phyloP scores from a whole-genome alignment of 2,888 invertebrate genomes.

The Conchocele bisecta region DNA sequence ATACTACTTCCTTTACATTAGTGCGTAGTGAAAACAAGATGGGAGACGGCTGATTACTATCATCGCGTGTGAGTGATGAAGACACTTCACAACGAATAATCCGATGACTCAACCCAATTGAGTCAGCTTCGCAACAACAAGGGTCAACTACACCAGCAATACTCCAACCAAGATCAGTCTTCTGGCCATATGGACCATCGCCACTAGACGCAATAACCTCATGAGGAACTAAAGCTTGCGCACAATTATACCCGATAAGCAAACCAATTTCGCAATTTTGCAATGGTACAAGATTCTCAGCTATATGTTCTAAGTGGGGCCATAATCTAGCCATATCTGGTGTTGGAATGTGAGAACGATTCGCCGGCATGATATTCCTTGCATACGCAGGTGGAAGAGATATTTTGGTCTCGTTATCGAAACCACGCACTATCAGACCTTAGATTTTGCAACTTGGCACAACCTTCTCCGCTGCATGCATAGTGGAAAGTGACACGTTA shows the following conservation, averaged over 20 bases:
- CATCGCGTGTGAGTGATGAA: not conserved
- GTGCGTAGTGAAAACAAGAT: too few relatives aligned
- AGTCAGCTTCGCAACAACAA: not conserved
- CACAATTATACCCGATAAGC: conserved; percentile 58
- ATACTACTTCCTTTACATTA: not conserved
- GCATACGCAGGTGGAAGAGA: conserved; percentile 50
- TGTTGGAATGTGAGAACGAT: conserved; percentile 43
- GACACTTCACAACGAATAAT: conserved; percentile 2
- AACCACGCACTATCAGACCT: conserved; percentile 45
- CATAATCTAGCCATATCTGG: conserved; percentile 26
- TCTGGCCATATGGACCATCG: conserved; percentile 47
- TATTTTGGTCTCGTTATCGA: conserved; percentile 15
- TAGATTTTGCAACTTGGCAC: conserved; percentile 14
- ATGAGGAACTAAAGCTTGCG: conserved; percentile 49
- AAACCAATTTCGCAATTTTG: conserved; percentile 40
- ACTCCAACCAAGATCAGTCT: conserved; percentile 58
- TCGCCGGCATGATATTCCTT: conserved; percentile 46
- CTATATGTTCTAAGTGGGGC: conserved; percentile 28
- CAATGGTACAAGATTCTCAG: conserved; percentile 18
- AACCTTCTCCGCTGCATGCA: conserved; percentile 31
- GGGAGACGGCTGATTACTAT: too few relatives aligned
- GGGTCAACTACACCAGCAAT: conserved; percentile 31
- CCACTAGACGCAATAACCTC: conserved; percentile 34
- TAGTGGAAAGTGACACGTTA: conserved; percentile 46
- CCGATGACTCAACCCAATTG: conserved; percentile 25